Base-by-base conservation (phyloP, 2,113 vertebrate genomes). In the Triplophysa dalaica region DNA sequence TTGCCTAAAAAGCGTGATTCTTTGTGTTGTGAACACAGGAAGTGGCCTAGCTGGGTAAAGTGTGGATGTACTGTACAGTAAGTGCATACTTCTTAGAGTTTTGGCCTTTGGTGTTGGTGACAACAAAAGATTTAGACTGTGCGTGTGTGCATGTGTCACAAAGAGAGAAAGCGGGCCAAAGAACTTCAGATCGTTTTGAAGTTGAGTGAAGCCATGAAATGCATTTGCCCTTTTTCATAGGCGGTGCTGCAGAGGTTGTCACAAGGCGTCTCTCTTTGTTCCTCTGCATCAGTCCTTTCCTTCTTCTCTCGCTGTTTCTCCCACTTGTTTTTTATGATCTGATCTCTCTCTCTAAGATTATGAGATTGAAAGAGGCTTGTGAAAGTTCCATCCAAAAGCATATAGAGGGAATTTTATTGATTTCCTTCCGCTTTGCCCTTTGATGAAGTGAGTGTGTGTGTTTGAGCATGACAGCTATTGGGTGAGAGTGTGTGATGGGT, bases 371-470 rank as follows among this genome's bases (percentile, higher is more conserved):
- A 75, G 38, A 14, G 14, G 22, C 38, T 75, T 63, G 43, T 75
- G 58, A 85, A 84, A 88, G 60, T 52, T 45, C 75, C 86, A 79
- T 83, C 19, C 85, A 82, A 86, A 85, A 79, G 85, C 29, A 73
- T 19, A 58, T 58, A 41, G 52, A 72, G 8, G 13, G n/a, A 60
- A 88, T 85, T 54, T 89, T 72, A 73, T 81, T 87, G 74, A 62
- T 61, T 52, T 69, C 3, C 24, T 38, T 65, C 33, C 21, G n/a
- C 50, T 52, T 48, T 16, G 7, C 24, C 43, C 33, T 56, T 10
- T 63, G 5, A 33, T 2, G 52, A 38, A 67, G 67, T 79, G 68
- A 50, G 48, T 67, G 50, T 66, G 70, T 80, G 62, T 75, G n/a
- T 72, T 64, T 60, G 16, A 43, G 63, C 38, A 29, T 68, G 33